Conservation (phyloP, 2,113 vertebrate species). For the Melanerpes formicivorus region DNA sequence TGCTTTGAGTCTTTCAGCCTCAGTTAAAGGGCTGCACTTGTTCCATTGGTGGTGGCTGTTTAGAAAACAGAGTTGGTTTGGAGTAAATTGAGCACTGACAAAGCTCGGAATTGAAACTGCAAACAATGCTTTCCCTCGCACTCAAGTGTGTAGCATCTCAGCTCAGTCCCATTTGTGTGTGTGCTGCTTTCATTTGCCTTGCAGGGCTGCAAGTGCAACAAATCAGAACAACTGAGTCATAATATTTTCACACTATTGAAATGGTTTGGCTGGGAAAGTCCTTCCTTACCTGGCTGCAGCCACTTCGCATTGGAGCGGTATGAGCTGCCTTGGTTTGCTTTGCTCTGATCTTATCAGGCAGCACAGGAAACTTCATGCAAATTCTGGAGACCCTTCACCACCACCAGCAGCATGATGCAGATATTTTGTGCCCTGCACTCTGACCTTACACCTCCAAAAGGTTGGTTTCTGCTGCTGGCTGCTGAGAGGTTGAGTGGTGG, state of each 20-base stretch:
- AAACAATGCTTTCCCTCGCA: not conserved
- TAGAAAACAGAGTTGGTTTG: not conserved
- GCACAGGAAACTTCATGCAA: slow-evolving; percentile 30
- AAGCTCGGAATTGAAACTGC: not conserved
- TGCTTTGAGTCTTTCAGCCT: not conserved
- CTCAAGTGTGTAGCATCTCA: not conserved
- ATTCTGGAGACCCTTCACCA: not conserved
- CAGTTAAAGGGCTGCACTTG: not conserved
- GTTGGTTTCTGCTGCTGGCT: not conserved
- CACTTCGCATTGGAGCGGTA: not conserved
- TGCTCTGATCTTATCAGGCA: slow-evolving; percentile 8
- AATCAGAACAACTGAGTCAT: slow-evolving; percentile 33
- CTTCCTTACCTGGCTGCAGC: not conserved
- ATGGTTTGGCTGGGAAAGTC: slow-evolving; percentile 14
- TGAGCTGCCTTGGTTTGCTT: slow-evolving; percentile 1
- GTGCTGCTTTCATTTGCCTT: not conserved
- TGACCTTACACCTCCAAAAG: accelerated
- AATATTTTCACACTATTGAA: not conserved
- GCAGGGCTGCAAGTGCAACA: not conserved
- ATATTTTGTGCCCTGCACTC: not conserved
- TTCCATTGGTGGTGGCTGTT: not conserved
- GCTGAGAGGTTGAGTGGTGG: not conserved
- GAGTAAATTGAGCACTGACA: not conserved
- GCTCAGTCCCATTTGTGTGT: not conserved
- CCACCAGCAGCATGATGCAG: not conserved